Evolutionary conservation across 1,140 invertebrate species (phyloP), one percentile per base, ranked within the genome.

Genomic region (Dreissena rostriformis): DNA sequence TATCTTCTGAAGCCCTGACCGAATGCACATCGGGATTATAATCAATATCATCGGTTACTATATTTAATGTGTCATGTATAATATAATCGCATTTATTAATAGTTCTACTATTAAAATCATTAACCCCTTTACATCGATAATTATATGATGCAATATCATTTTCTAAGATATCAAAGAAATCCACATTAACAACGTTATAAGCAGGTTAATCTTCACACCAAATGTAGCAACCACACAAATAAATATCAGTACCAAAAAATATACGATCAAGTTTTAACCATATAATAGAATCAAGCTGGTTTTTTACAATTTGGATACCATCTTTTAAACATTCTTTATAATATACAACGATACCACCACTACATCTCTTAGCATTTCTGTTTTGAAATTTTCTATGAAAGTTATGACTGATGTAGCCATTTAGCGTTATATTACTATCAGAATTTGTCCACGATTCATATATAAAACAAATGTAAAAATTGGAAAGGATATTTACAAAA

Each of bases 301-400:
- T 70, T 28, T 28, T 14, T 28, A 28, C 55, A 19, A 73, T 51
- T 28, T 73, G 24, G 19, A 73, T 73, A 22, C 39, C 71, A 14
- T 73, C 49, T 22, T 73, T 26, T 53, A 53, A 53, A 73, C 28
- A 51, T 29, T 70, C 67, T 70, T 73, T 53, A 26, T 22, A 73
- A 15, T 73, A 39, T 39, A 39, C 2, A 39, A 39, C 39, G 39
- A 73, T 53, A 73, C 71, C 71, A 15, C 22, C 52, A 26, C 71
- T 73, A 22, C 51, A 53, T 28, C 39, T 55, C 15, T 53, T 49
- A 15, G 71, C 71, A 73, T 73, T 73, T 52, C 22, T 52, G n/a
- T 73, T 73, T 73, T 72, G 70, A 72, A 72, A 72, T 39, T 72
- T 72, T 72, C 70, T 72, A 39, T 72, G 51, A 22, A 72, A 29